Base-by-base conservation (phyloP, 2,113 vertebrate species). In the Scytalopus superciliaris region DNA sequence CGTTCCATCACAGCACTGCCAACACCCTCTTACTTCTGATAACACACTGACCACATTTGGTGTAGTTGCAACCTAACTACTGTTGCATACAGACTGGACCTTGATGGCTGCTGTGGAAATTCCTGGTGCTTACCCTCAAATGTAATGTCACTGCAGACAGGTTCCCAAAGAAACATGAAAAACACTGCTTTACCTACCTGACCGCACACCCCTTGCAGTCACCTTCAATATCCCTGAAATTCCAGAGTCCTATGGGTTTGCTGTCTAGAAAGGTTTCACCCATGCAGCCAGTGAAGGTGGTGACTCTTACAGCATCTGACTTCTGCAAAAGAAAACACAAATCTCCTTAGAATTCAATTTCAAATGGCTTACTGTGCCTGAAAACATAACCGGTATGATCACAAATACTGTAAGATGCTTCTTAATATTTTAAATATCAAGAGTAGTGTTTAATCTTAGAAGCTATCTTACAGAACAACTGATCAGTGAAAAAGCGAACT, bases 221-320 rank as follows among this genome's bases (percentile, higher is more conserved):
- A 18, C 99, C 99, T 73, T 99, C 98, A 12, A 98, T 98, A 47
- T 99, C 98, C 86, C 98, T 98, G 98, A 99, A 99, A 98, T 99
- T 99, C 99, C 99, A 99, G 62, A 99, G 89, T 72, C 99, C 99
- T 70, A 99, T 99, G 23, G 99, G 98, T 93, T 99, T 99, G 74
- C 98, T 98, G 64, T 99, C 99, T 93, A 99, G 95, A 94, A 98
- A 99, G 5, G 99, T 98, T 97, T 99, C 99, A 14, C 99, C 99
- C 99, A 99, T 99, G 83, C 99, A 99, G 74, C 99, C 99, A 7
- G 98, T 98, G 96, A 99, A 99, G 2, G 99, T 99, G 55, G 97
- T 98, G 62, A 98, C 98, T 91, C 98, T 98, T 4, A 99, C 99
- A 40, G 98, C 99, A 31, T 99, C 99, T 45, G 99, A 98, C 92